phyloP scores from a whole-genome alignment of 2,113 vertebrate species.

The Aptenodytes forsteri region DNA sequence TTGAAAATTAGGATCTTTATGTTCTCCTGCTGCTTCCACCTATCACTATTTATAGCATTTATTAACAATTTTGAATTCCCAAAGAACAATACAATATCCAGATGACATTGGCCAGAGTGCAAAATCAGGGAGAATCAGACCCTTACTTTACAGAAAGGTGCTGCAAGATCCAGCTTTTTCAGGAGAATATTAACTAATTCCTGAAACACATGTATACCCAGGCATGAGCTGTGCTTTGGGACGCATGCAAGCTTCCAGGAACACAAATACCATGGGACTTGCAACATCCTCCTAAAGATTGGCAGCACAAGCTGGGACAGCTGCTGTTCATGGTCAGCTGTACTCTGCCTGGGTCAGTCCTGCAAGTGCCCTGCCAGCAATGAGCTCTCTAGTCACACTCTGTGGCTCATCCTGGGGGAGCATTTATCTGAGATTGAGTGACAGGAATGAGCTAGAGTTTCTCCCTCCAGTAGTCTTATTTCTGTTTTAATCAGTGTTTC shows the following conservation, averaged over 20 bases:
- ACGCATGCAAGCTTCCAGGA: neutral
- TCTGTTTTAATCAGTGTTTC: neutral
- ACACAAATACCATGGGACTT: neutral
- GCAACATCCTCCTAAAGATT: neutral
- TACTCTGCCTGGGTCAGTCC: neutral
- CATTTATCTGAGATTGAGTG: neutral
- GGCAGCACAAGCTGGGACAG: neutral
- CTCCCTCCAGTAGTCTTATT: neutral
- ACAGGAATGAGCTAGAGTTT: neutral
- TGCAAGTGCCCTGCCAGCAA: neutral
- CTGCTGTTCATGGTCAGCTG: accelerated
- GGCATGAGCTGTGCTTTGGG: neutral
- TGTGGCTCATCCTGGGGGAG: neutral
- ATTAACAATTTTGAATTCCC: neutral
- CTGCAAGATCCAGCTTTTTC: neutral
- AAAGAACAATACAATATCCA: neutral
- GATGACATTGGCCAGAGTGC: neutral
- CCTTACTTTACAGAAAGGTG: neutral
- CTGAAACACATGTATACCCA: neutral
- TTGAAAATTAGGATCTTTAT: neutral
- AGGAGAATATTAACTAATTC: neutral
- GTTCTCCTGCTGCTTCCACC: neutral
- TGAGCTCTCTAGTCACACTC: neutral
- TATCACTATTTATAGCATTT: neutral
- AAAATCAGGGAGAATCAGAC: neutral